phyloP scores from a whole-genome alignment of 2,113 vertebrate genomes.

The Macquaria australasica region DNA sequence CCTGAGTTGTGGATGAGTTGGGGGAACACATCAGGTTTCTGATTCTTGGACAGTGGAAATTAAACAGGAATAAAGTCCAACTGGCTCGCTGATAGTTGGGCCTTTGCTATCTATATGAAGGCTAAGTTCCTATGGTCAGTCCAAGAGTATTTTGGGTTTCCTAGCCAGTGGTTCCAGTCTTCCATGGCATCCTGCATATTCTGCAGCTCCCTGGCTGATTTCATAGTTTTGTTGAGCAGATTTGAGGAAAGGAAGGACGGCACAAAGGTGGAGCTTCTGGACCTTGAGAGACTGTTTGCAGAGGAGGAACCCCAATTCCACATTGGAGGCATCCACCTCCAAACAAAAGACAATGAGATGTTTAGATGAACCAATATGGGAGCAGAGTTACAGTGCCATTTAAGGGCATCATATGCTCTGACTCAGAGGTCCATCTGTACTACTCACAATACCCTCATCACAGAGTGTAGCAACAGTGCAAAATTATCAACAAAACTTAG shows the following conservation, averaged over 20 bases:
- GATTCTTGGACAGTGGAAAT: background rate
- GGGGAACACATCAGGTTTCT: background rate
- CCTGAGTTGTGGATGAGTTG: background rate
- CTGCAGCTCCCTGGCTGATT: background rate
- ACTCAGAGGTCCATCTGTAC: background rate
- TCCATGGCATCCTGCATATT: background rate
- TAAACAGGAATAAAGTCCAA: background rate
- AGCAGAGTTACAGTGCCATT: background rate
- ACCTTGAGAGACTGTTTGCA: background rate
- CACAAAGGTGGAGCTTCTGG: background rate
- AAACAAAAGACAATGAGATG: background rate
- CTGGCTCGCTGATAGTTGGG: background rate
- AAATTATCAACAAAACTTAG: background rate
- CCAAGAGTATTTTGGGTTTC: background rate
- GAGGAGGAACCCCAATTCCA: background rate
- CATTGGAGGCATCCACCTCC: background rate
- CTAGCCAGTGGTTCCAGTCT: background rate
- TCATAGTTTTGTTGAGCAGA: constrained; percentile 1
- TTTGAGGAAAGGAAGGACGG: background rate
- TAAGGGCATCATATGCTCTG: background rate
- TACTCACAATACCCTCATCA: background rate
- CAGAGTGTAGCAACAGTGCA: background rate
- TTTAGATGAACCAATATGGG: background rate
- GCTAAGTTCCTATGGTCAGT: background rate
- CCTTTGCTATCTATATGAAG: background rate